phyloP scores from a whole-genome alignment of 2,797 vertebrate genomes.

The Alcedo atthis region DNA sequence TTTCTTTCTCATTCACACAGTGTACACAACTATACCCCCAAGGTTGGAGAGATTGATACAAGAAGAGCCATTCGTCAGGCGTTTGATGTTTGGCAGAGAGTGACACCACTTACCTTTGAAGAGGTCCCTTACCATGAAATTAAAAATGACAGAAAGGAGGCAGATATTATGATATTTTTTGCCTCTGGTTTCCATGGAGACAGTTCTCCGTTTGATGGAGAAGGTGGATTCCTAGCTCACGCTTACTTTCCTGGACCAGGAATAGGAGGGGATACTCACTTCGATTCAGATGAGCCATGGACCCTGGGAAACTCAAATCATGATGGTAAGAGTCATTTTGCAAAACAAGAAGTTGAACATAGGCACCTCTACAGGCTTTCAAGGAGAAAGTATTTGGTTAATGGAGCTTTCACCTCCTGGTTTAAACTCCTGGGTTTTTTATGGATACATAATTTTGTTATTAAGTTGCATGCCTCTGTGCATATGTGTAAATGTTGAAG shows the following conservation, averaged over 20 bases:
- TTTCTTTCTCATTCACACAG: constrained; percentile 75
- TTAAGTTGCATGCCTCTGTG: not conserved
- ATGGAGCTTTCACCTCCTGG: not conserved
- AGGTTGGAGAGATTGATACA: constrained; percentile 95
- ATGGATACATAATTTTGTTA: not conserved
- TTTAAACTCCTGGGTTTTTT: too few species aligned
- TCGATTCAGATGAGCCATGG: constrained; percentile 97
- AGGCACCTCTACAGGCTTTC: not conserved
- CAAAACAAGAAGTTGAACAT: not conserved
- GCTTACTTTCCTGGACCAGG: constrained; percentile 97
- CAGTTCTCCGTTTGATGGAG: constrained; percentile 96
- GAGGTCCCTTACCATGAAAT: constrained; percentile 94
- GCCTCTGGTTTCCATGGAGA: constrained; percentile 98
- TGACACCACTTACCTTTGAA: constrained; percentile 95
- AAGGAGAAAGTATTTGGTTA: not conserved
- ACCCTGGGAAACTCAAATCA: constrained; percentile 95
- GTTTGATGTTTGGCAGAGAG: constrained; percentile 97
- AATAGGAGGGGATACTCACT: constrained; percentile 97
- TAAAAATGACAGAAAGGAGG: constrained; percentile 94
- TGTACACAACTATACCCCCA: constrained; percentile 97
- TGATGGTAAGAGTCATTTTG: constrained; percentile 83
- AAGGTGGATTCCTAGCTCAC: constrained; percentile 96
- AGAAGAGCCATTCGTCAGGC: constrained; percentile 94
- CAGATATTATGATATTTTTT: constrained; percentile 99
- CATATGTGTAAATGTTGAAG: not conserved